These are phyloP conservation scores for Chamaetylas fuelleborni DNA, from an alignment of 2,113 vertebrate genomes.

Conservation along the genomic window DNA sequence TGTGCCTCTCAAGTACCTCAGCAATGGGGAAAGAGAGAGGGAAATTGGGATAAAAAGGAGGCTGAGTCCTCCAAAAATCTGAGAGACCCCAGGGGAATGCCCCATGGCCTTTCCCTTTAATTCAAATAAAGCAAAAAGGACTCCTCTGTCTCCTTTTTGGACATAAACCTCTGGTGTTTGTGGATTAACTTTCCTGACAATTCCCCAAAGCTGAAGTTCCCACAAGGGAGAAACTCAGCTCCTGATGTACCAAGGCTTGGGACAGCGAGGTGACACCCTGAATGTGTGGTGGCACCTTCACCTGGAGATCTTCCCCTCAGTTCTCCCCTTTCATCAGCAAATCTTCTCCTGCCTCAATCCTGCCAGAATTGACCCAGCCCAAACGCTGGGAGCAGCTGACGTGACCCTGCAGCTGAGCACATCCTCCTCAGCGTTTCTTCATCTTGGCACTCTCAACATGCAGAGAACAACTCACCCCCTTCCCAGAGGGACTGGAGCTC, in stretches of 20 bases:
- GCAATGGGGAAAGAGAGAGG: too few species aligned
- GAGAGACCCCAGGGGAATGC: too few species aligned
- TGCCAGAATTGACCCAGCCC: not conserved
- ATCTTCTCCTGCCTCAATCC: not conserved
- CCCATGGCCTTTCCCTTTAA: too few species aligned
- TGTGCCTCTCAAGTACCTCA: too few species aligned
- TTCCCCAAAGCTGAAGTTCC: not conserved
- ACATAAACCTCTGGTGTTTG: too few species aligned
- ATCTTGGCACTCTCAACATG: not conserved
- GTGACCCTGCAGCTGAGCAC: not conserved
- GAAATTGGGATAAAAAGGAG: too few species aligned
- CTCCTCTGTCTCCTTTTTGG: too few species aligned
- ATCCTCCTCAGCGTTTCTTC: not conserved
- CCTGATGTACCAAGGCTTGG: not conserved
- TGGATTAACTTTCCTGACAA: too few species aligned
- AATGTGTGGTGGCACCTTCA: not conserved
- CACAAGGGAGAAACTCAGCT: rapidly evolving
- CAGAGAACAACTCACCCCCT: not conserved
- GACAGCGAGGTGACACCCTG: not conserved
- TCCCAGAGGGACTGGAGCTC: not conserved
- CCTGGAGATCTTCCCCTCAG: not conserved
- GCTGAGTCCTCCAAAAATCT: too few species aligned
- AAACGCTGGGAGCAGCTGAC: not conserved
- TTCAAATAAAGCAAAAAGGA: too few species aligned
- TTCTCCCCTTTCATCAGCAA: not conserved